Conservation (phyloP, 2,797 vertebrate species). For the Falco cherrug region DNA sequence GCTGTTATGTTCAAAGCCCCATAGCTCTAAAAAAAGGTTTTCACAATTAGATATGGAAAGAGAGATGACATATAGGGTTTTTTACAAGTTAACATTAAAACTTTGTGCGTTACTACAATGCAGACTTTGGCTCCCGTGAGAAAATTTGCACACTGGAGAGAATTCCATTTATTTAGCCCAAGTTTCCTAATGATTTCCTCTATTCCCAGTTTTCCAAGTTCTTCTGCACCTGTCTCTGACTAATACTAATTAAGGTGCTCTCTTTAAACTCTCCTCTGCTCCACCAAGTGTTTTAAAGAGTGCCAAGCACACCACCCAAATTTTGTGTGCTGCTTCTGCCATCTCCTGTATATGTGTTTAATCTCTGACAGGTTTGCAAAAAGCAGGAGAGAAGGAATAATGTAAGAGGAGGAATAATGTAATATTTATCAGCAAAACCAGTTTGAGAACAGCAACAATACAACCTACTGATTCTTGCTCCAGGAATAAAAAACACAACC, state of each 20-base stretch:
- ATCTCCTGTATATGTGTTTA: constrained; percentile 52
- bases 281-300: constrained; percentile 33
- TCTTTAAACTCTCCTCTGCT: background rate
- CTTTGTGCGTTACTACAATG: background rate
- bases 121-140: background rate
- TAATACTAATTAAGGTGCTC: background rate
- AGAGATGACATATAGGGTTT: rapidly evolving
- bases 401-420: background rate
- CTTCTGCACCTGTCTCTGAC: background rate
- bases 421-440: background rate
- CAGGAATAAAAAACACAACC: background rate
- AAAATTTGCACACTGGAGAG: background rate
- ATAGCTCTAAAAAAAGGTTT: background rate
- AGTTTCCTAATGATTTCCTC: background rate
- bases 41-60: background rate
- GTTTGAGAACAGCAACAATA: background rate
- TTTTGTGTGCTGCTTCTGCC: constrained; percentile 55
- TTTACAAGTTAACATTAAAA: background rate
- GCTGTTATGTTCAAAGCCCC: background rate
- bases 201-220: background rate
- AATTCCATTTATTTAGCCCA: background rate
- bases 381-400: background rate
- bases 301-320: background rate
- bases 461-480: background rate
- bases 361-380: background rate